Conservation (phyloP, 2,797 vertebrate species). For the Cossypha caffra region DNA sequence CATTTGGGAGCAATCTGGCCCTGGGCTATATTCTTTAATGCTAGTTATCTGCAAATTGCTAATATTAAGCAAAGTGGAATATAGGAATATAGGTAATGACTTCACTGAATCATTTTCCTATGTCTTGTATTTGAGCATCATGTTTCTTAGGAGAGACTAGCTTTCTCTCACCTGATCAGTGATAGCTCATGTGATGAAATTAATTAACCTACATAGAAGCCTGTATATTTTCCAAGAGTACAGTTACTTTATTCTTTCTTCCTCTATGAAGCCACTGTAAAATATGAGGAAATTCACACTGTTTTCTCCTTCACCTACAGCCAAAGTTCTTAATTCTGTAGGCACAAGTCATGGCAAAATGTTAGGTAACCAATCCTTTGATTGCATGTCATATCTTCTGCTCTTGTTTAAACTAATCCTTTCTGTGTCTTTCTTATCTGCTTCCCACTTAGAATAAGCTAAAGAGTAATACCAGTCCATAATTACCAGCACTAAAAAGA, state of each 20-base stretch:
- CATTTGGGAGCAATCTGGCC: not conserved
- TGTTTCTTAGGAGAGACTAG: not conserved
- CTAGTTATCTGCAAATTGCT: conserved; percentile 12
- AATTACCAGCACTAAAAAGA: not conserved
- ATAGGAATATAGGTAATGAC: not conserved
- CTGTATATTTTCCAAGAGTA: not conserved
- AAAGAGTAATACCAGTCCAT: not conserved
- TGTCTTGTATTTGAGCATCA: not conserved
- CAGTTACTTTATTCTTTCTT: not conserved
- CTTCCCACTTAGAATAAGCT: not conserved
- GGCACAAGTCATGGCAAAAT: not conserved
- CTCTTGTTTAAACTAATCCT: not conserved
- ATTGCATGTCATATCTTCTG: not conserved
- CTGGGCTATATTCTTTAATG: not conserved
- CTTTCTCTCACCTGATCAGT: not conserved
- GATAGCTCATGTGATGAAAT: not conserved
- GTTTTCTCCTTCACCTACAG: not conserved
- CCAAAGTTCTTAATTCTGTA: not conserved
- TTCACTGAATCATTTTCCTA: not conserved
- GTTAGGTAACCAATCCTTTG: not conserved
- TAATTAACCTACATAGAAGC: not conserved
- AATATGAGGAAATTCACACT: not conserved
- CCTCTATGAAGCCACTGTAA: not conserved
- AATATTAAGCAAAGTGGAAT: not conserved
- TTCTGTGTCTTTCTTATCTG: not conserved